Evolutionary conservation across 1,140 invertebrate genomes (phyloP).

Genomic region (Cyphomyrmex costatus): DNA sequence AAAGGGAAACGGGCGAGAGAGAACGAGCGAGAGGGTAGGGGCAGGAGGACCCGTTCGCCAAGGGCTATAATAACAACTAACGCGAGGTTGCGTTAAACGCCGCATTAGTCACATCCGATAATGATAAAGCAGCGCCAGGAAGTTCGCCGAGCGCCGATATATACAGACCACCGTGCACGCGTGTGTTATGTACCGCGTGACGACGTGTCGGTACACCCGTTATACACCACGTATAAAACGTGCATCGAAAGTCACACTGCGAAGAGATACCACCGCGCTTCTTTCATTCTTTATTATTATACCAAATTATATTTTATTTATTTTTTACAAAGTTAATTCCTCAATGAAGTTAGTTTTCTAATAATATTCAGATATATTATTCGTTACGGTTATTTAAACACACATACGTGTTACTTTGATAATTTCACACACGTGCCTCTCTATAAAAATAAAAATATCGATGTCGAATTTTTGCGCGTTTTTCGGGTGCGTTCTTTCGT

Average conservation of each 20-base stretch:
- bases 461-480: constrained; percentile 48
- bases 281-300: neutral
- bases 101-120: constrained; percentile 83
- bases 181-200: constrained; percentile 55
- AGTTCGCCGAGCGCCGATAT: constrained; percentile 76
- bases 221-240: constrained; percentile 52
- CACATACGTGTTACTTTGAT: constrained; percentile 9
- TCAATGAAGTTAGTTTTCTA: neutral
- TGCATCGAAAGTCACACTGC: constrained; percentile 42
- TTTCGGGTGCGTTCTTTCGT: constrained; percentile 53
- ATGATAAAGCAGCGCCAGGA: constrained; percentile 81
- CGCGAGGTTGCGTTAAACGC: constrained; percentile 83
- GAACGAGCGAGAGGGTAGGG: constrained; percentile 24
- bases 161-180: constrained; percentile 70
- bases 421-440: constrained; percentile 7
- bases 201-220: constrained; percentile 53
- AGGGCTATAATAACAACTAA: constrained; percentile 84
- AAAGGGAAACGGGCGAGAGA: constrained; percentile 21
- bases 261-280: neutral
- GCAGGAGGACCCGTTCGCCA: constrained; percentile 74
- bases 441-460: constrained; percentile 58
- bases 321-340: neutral
- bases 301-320: constrained; percentile 3
- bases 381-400: constrained; percentile 35
- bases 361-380: neutral